Percentiles rank a stretch among this genome's conserved stretches.
Evolutionary conservation across 1,140 invertebrate species (phyloP).

Genomic region (Macrosteles quadrilineatus): DNA sequence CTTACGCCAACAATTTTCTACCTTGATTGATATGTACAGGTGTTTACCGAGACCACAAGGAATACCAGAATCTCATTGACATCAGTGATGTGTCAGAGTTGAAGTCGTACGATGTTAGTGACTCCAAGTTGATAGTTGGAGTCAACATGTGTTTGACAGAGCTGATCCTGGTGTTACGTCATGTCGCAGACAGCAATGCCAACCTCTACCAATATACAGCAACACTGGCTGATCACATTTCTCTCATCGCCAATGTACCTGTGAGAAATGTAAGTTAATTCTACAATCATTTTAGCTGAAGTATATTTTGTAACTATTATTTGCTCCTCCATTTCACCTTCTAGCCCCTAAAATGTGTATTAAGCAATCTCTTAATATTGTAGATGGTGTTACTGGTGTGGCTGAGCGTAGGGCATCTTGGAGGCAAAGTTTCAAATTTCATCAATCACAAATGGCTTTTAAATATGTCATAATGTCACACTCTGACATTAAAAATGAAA

Average conservation of each 20-base stretch:
- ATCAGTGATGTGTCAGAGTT: slow-evolving; percentile 67
- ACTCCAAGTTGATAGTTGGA: slow-evolving; percentile 59
- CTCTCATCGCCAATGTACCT: slow-evolving; percentile 69
- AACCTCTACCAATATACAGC: slow-evolving; percentile 48
- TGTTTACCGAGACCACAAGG: slow-evolving; percentile 58
- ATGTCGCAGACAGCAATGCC: slow-evolving; percentile 52
- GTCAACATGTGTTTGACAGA: slow-evolving; percentile 65
- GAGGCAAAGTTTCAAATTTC: too few relatives aligned
- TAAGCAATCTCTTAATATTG: too few relatives aligned
- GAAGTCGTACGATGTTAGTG: slow-evolving; percentile 54
- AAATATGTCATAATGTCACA: too few relatives aligned
- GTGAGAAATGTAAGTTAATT: slow-evolving; percentile 69
- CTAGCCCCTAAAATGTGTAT: too few relatives aligned
- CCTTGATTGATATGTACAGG: slow-evolving; percentile 50
- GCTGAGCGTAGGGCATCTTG: too few relatives aligned
- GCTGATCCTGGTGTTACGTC: slow-evolving; percentile 61
- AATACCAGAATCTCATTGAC: slow-evolving; percentile 67
- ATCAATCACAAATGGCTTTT: too few relatives aligned
- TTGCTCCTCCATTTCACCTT: too few relatives aligned
- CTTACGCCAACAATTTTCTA: too few relatives aligned
- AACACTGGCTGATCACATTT: slow-evolving; percentile 63
- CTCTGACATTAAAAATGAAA: too few relatives aligned
- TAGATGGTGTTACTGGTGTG: too few relatives aligned
- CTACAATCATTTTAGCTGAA: background rate
- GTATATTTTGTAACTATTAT: too few relatives aligned